Evolutionary conservation across 2,113 vertebrate species (phyloP), one percentile per base, ranked within the genome.

Genomic region (Dromaius novaehollandiae): DNA sequence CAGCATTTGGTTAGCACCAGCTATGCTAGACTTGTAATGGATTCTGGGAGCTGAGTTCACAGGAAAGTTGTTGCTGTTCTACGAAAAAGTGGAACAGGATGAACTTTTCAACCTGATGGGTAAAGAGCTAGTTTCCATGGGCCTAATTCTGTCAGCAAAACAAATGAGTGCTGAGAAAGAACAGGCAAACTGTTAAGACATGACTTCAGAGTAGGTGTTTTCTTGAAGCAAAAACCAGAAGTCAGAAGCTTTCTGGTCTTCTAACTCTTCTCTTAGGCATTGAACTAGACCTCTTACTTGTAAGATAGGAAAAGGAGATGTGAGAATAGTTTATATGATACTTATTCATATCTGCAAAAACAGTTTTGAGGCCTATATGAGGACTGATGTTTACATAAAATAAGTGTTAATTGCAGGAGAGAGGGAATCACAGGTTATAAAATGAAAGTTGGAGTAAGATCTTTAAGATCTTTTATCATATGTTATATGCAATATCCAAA

Each of bases 61-160:
- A 51, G 75, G 84, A 92, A 95, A 88, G 42, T 89, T 86, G 38
- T 90, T 94, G 64, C 55, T 83, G 22, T 89, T 96, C 76, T 64
- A 4, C 63, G 86, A 78, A 89, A 71, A 96, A 85, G 81, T 60
- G 74, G 93, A 96, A 94, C 94, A 86, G 66, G 64, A 77, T 95
- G 87, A 96, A 96, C 90, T 97, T 97, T 96, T 96, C 87, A 95
- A 83, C 87, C 60, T 64, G 5, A 34, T 50, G 88, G 91, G 87
- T 96, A 63, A 86, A 96, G 58, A 93, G 56, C 46, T 92, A 30
- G 78, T 89, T 94, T 96, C 86, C 68, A 66, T 28, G 10, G 55
- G 46, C 51, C 66, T 84, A 70, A 53, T 64, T 69, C 63, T 76
- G 65, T 78, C 85, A 94, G 61, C 50, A 91, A 92, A 96, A 92